A percentile compares a stretch with the other conserved stretches of the same genome.
phyloP scores from a whole-genome alignment of 2,113 vertebrate genomes.

The Scatophagus argus region DNA sequence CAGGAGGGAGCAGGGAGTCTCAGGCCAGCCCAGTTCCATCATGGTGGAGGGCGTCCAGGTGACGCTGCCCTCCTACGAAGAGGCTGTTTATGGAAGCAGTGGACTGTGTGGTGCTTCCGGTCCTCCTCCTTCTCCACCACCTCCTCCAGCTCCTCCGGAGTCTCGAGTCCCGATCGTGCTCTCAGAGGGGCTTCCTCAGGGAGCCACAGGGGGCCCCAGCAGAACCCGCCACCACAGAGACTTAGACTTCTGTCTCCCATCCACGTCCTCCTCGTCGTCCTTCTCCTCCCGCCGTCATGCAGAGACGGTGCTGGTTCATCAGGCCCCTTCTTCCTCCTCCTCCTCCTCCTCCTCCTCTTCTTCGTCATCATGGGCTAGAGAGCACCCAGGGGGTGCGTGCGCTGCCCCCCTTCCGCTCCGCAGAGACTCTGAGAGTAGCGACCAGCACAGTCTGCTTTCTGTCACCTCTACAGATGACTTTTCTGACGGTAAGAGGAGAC shows the following conservation, averaged over 20 bases:
- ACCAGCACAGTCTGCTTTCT: conserved; percentile 97
- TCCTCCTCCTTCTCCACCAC: conserved; percentile 63
- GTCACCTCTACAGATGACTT: conserved; percentile 93
- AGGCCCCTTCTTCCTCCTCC: conserved; percentile 85
- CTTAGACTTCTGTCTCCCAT: conserved; percentile 86
- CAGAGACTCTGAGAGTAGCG: conserved; percentile 93
- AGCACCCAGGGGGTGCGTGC: conserved; percentile 83
- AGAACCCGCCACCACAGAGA: conserved; percentile 78
- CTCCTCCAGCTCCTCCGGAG: conserved; percentile 84
- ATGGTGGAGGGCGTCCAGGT: conserved; percentile 98
- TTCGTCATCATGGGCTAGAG: conserved; percentile 89
- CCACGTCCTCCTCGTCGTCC: conserved; percentile 87
- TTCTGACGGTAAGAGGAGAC: conserved; percentile 90
- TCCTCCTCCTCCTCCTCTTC: conserved; percentile 85
- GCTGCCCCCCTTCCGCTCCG: conserved; percentile 83
- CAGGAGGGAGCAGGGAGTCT: conserved; percentile 95
- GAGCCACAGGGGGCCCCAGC: conserved; percentile 80
- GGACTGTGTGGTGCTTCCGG: conserved; percentile 79
- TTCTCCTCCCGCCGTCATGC: conserved; percentile 83
- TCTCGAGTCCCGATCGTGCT: conserved; percentile 95
- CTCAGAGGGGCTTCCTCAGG: conserved; percentile 88
- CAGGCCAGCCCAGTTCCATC: conserved; percentile 93
- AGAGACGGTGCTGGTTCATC: conserved; percentile 96
- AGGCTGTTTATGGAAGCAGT: conserved; percentile 94
- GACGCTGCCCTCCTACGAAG: conserved; percentile 95